A percentile compares a stretch with the other conserved stretches of the same genome.
These are phyloP conservation scores for Caenorhabditis virilis DNA, from an alignment of 2,888 invertebrate species.

Conservation along the genomic window DNA sequence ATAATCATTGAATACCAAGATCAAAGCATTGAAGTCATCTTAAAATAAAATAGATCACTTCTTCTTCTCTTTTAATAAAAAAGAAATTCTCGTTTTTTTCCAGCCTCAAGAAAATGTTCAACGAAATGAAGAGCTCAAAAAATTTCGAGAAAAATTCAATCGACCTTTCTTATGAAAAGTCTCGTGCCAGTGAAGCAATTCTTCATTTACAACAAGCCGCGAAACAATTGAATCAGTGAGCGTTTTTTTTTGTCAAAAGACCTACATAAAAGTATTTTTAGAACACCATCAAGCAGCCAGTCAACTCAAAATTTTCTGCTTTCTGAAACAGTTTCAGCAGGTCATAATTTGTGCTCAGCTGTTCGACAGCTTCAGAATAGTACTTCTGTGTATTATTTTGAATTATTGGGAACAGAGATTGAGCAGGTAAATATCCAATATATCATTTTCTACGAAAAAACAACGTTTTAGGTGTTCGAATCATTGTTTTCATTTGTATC, in stretches of 20 bases:
- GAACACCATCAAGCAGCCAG: constrained; percentile 14
- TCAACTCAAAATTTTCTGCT: constrained; percentile 1
- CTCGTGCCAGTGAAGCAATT: constrained; percentile 15
- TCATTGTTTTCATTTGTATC: constrained; percentile 29
- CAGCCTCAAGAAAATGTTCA: constrained; percentile 21
- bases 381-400: constrained; percentile 22
- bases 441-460: not conserved
- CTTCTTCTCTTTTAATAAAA: not conserved
- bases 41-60: too few relatives aligned
- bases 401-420: constrained; percentile 22
- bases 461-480: constrained; percentile 16
- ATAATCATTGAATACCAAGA: too few relatives aligned
- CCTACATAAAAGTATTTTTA: constrained; percentile 5
- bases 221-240: constrained; percentile 28
- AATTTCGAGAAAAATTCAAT: not conserved
- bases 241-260: not conserved
- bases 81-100: not conserved
- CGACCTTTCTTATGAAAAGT: too few relatives aligned
- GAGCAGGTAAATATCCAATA: constrained; percentile 10
- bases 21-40: too few relatives aligned
- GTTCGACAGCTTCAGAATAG: constrained; percentile 11
- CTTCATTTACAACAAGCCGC: constrained; percentile 18
- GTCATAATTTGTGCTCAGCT: constrained; percentile 7
- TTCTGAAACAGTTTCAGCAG: constrained; percentile 17
- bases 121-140: constrained; percentile 11